Evolutionary conservation across 35 echinoderm and acorn worm species (phyloP), one percentile per base, ranked within the genome.

Genomic region (Apostichopus californicus): DNA sequence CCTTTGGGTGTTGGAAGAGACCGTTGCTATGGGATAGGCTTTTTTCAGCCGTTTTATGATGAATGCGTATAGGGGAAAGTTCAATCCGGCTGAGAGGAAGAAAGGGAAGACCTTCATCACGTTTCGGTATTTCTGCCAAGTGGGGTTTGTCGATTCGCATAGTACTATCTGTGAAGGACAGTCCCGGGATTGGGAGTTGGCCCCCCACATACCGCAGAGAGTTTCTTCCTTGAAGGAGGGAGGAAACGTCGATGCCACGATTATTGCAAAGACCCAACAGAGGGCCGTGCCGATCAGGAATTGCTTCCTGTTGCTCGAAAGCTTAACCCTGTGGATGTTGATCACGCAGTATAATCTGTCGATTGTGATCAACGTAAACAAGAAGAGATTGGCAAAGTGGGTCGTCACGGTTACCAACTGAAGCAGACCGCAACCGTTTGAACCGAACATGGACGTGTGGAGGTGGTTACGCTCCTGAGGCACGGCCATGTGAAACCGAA

Each of bases 61-160:
- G 9, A 89, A 75, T 10, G 64, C 46, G 12, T 89, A 89, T 5
- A 89, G 68, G 20, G 68, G 60, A 55, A 75, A 72, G 24, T 89
- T 89, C 18, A 89, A 23, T 25, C 12, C 15, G 4, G 34, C 86
- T 17, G 61, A 89, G 9, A 89, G 18, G 46, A 89, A 72, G 34
- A 89, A 89, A 5, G 86, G 86, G 6, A 68, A 64, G n/a, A 75
- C 86, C 72, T 89, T 89, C 10, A 89, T 58, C 4, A 85, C 81
- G 12, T 21, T 85, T 8, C 81, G 55, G 55, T 85, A 85, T 85
- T 5, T 20, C 11, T 55, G n/a, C 23, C 55, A 85, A 18, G 54
- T 23, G 18, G 0, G 55, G 15, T 60, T 85, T 18, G 6, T 9
- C 17, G 54, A 59, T 22, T 21, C 56, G 17, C 81, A 85, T n/a